phyloP scores from a whole-genome alignment of 2,113 vertebrate species.

The Sus scrofa region DNA sequence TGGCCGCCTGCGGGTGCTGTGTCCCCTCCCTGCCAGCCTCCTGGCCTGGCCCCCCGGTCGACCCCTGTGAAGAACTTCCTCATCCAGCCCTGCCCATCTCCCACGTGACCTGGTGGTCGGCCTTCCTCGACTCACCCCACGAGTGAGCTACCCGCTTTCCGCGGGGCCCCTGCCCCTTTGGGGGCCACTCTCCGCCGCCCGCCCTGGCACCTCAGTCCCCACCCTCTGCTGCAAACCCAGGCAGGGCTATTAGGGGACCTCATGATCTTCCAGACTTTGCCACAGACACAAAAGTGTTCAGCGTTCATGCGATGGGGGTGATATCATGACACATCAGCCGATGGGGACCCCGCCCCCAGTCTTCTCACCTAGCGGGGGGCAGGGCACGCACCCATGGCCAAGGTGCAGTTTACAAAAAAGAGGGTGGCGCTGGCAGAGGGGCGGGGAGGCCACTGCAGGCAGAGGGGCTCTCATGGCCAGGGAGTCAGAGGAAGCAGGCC shows the following conservation, averaged over 20 bases:
- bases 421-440: not conserved
- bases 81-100: no score
- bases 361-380: accelerated
- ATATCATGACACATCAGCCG: accelerated
- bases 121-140: accelerated
- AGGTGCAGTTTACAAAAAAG: no score
- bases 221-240: accelerated
- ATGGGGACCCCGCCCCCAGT: accelerated
- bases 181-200: accelerated
- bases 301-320: not conserved
- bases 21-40: not conserved
- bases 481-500: not conserved
- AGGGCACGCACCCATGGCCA: accelerated
- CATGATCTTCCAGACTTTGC: not conserved
- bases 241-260: accelerated
- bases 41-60: accelerated
- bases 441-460: accelerated
- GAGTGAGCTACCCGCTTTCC: accelerated
- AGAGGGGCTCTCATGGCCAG: accelerated
- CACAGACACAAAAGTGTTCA: accelerated
- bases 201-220: not conserved
- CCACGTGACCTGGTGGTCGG: accelerated
- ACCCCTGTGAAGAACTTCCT: not conserved
- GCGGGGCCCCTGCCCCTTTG: accelerated
- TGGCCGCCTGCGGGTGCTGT: accelerated